Base-by-base conservation (phyloP, 2,797 vertebrate species). In the Gallinago stenura region DNA sequence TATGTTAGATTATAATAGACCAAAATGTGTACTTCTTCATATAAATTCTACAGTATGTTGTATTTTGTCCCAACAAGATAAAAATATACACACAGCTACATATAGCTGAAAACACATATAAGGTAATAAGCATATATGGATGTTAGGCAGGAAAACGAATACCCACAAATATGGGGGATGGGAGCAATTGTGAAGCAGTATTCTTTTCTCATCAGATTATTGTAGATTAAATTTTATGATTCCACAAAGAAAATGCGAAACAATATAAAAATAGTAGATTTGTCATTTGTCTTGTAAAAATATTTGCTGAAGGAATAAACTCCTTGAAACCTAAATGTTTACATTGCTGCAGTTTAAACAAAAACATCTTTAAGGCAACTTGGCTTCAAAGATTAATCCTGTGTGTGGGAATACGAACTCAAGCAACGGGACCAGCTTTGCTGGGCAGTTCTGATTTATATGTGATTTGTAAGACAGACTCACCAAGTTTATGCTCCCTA, bases 321-420 rank as follows among this genome's bases (percentile, higher is more conserved):
- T 88, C 50, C 80, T 88, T 81, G 69, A 93, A 90, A 88, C 45
- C n/a, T 69, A 83, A 72, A 87, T 76, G 46, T 93, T 95, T 95
- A 83, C 16, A 80, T 65, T 3, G 0, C 39, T 30, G 65, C 33
- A 33, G 25, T 88, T 94, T 83, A 91, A 95, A 93, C 66, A 91
- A 94, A 95, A 95, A 93, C 61, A 84, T 88, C 31, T 95, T 95
- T 78, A 72, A 90, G 65, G 43, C 48, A 94, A 54, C 65, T 90
- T 95, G 69, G 53, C 37, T 91, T 94, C 80, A 88, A 72, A 82
- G 66, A 84, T 65, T 78, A 79, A 65, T 94, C 26, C 54, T 93
- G n/a, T 76, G 65, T 93, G 69, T 91, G 85, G 83, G 81, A 95
- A 92, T 57, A 89, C 22, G 25, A 92, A 20, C 70, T 82, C 56